These are phyloP conservation scores for Esox niger DNA, from an alignment of 2,113 vertebrate species.

Conservation along the genomic window DNA sequence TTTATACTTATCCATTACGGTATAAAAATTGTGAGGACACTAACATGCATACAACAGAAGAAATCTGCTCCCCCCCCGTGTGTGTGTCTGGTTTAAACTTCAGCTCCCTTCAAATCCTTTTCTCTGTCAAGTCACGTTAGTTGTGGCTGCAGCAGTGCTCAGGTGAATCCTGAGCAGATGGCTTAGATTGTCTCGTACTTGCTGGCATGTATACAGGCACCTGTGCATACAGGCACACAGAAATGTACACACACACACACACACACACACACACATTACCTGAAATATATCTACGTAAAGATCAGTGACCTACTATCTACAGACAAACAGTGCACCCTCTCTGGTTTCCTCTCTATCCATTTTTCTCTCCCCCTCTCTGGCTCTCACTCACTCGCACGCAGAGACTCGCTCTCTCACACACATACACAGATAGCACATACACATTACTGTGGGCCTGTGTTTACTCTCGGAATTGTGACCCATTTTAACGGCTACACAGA, in stretches of 20 bases:
- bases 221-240: background rate
- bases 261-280: background rate
- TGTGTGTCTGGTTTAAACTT: constrained; percentile 44
- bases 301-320: background rate
- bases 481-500: background rate
- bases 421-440: background rate
- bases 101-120: constrained; percentile 42
- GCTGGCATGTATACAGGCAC: constrained; percentile 9
- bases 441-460: background rate
- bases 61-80: constrained; percentile 49
- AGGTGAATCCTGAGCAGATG: constrained; percentile 44
- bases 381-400: background rate
- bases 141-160: constrained; percentile 2
- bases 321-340: background rate
- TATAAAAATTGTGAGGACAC: constrained; percentile 52
- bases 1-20: constrained; percentile 63
- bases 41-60: constrained; percentile 51
- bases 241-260: background rate
- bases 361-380: background rate
- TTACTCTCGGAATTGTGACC: background rate
- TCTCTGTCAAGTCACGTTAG: constrained; percentile 34
- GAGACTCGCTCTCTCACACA: background rate
- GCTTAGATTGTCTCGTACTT: constrained; percentile 35
- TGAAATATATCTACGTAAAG: background rate
- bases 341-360: background rate